Conservation (phyloP, 2,797 vertebrate genomes). For the Merluccius polli region DNA sequence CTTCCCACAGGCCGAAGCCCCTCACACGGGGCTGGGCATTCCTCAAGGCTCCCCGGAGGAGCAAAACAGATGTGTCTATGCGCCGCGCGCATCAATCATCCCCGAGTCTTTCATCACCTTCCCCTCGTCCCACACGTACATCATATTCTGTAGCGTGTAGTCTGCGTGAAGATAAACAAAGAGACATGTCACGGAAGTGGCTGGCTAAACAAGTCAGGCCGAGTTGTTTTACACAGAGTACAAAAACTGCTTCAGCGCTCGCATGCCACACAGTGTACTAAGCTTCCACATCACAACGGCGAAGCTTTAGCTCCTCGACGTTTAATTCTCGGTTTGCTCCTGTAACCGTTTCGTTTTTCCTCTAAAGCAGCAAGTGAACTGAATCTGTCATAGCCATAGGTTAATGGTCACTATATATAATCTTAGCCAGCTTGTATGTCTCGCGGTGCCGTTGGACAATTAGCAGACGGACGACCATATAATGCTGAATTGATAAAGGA, state of each 20-base stretch:
- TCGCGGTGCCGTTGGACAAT: not conserved
- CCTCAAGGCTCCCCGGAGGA: conserved; percentile 56
- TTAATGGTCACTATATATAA: not conserved
- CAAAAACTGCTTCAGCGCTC: no score
- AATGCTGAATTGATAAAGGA: not conserved
- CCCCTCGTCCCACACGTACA: conserved; percentile 21
- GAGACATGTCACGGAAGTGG: conserved; percentile 34
- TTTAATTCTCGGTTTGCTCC: no score
- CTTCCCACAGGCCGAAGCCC: conserved; percentile 58
- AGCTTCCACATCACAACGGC: no score
- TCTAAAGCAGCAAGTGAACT: not conserved
- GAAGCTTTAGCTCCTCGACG: no score
- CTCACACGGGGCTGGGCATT: conserved; percentile 54
- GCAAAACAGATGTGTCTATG: conserved; percentile 68
- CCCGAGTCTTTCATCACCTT: conserved; percentile 59
- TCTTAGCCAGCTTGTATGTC: no score
- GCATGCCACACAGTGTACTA: no score
- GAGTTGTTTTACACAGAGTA: no score
- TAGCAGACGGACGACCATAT: not conserved
- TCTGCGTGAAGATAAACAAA: conserved; percentile 52
- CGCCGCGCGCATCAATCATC: conserved; percentile 62
- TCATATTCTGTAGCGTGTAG: conserved; percentile 48
- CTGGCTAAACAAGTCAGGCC: not conserved
- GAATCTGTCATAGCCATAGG: not conserved
- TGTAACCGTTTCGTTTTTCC: no score